phyloP scores from a whole-genome alignment of 2,797 vertebrate genomes.

The Pangasius mekongensis region DNA sequence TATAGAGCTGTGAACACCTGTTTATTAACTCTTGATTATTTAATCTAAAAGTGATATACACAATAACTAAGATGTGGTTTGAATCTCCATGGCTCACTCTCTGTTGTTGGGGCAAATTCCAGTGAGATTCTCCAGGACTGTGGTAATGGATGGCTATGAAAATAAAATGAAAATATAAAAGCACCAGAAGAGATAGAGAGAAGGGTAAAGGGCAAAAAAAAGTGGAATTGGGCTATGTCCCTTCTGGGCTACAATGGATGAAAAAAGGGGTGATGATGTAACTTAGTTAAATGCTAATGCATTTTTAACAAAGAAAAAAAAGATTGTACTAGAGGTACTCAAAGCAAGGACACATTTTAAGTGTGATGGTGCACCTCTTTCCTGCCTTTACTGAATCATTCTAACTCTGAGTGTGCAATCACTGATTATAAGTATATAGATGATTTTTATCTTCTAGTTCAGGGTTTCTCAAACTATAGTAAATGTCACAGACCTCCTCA shows the following conservation, averaged over 20 bases:
- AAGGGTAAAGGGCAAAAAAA: neutral
- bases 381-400: neutral
- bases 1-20: neutral
- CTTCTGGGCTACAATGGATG: neutral
- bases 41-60: neutral
- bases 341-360: neutral
- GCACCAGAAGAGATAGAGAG: neutral
- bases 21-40: neutral
- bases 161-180: neutral
- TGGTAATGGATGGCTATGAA: neutral
- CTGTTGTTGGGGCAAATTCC: neutral
- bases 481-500: neutral
- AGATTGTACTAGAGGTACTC: neutral
- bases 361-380: neutral
- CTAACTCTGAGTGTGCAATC: neutral
- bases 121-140: neutral
- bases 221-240: neutral
- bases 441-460: neutral
- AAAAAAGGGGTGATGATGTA: constrained; percentile 4
- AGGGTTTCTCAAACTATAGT: neutral
- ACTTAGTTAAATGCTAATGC: neutral
- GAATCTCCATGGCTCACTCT: neutral
- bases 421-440: neutral
- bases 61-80: neutral
- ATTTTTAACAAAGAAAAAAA: neutral